Evolutionary conservation across 2,888 invertebrate species (phyloP).

Genomic region (Orchestes rusci): DNA sequence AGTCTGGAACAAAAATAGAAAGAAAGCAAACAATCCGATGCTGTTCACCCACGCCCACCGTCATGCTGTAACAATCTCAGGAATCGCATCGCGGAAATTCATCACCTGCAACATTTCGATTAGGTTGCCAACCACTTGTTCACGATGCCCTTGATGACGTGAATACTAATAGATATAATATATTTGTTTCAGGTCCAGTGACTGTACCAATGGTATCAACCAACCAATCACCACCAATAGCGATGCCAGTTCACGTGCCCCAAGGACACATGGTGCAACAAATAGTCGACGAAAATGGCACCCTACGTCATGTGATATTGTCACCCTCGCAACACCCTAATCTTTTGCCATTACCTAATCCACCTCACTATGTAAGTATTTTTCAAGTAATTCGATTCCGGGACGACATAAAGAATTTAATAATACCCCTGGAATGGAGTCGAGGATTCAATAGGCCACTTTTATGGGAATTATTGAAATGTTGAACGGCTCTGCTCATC

Average conservation of each 20-base stretch:
- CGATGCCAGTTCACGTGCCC: constrained; percentile 88
- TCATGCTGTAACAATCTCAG: too few relatives aligned
- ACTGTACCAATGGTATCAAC: constrained; percentile 82
- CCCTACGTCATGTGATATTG: constrained; percentile 82
- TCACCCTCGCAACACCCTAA: constrained; percentile 64
- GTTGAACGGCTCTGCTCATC: too few relatives aligned
- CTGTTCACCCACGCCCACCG: too few relatives aligned
- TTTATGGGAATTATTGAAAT: too few relatives aligned
- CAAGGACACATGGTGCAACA: constrained; percentile 87
- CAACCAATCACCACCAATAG: constrained; percentile 66
- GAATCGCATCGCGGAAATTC: too few relatives aligned
- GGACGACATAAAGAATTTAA: background rate
- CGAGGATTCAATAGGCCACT: background rate
- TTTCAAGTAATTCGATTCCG: background rate
- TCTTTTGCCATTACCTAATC: constrained; percentile 50
- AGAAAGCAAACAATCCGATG: too few relatives aligned
- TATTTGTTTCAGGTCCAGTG: constrained; percentile 61
- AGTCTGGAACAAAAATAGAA: too few relatives aligned
- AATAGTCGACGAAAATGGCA: constrained; percentile 84
- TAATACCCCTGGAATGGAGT: background rate
- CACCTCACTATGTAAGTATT: constrained; percentile 59
- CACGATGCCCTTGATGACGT: too few relatives aligned
- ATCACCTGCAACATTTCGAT: too few relatives aligned
- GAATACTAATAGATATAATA: too few relatives aligned
- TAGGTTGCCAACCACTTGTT: too few relatives aligned